Percentiles rank a stretch among this genome's conserved stretches.
These are phyloP conservation scores for Leucophenga montana DNA, from an alignment of 2,888 invertebrate species.

Conservation along the genomic window DNA sequence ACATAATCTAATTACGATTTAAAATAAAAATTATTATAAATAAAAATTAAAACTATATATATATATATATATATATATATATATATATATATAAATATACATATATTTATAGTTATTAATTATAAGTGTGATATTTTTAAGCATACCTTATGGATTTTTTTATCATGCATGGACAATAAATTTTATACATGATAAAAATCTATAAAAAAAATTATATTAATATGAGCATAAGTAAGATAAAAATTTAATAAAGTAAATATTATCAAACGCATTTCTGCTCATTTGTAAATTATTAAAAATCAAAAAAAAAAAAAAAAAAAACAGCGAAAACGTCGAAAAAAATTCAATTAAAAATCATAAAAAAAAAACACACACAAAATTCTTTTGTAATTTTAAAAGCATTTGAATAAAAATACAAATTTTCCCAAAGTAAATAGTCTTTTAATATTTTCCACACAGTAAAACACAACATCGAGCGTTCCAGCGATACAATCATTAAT, in stretches of 20 bases:
- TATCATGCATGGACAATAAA: constrained; percentile 66
- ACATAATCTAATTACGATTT: background rate
- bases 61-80: constrained; percentile 37
- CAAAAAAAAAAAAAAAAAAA: constrained; percentile 37
- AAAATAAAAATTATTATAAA: constrained; percentile 3
- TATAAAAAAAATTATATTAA: constrained; percentile 52
- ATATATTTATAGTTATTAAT: constrained; percentile 42
- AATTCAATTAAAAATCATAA: constrained; percentile 6
- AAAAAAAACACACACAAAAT: constrained; percentile 7
- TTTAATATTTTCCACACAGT: constrained; percentile 3
- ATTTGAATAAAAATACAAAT: constrained; percentile 23
- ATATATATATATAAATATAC: constrained; percentile 37
- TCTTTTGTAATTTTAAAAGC: constrained; percentile 6
- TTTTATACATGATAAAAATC: constrained; percentile 61
- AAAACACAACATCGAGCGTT: background rate
- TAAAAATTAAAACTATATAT: constrained; percentile 14
- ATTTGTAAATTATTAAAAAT: constrained; percentile 44
- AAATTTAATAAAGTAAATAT: constrained; percentile 1
- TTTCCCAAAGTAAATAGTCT: constrained; percentile 10
- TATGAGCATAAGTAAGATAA: constrained; percentile 44
- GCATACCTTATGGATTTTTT: constrained; percentile 43
- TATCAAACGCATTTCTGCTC: background rate
- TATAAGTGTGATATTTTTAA: constrained; percentile 59
- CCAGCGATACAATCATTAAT: background rate
- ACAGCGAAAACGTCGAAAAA: too few species aligned